Base-by-base conservation (phyloP, 2,797 vertebrate species). In the Chloroceryle inda region DNA sequence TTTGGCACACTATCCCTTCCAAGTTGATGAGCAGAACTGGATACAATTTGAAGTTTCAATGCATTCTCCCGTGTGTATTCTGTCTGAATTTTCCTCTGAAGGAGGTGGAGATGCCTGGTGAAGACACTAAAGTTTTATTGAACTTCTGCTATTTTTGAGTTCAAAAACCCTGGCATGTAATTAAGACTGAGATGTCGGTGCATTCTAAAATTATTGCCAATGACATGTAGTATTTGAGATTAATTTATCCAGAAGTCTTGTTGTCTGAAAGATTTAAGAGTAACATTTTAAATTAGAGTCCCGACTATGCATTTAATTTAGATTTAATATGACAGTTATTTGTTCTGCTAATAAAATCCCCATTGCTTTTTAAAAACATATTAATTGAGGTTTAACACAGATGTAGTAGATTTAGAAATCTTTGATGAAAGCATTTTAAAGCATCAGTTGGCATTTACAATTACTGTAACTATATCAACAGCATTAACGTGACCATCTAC, bases 301-400 rank as follows among this genome's bases (percentile, higher is more conserved):
- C 74, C 73, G 87, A 47, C 64, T 91, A 91, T 61, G 45, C 64
- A 81, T 90, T 96, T 96, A 83, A 91, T 82, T 92, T 87, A 80
- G 55, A 96, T 94, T 95, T 92, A 93, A 88, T 89, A 86, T 49
- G 75, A 77, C 53, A 94, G 37, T 67, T 95, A 89, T 94, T 96
- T 95, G 71, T 96, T 96, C 86, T 90, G 63, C 73, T 96, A 92
- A 91, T 84, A 91, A 94, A 94, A 88, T 18, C 42, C 33, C 37
- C 44, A 73, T n/a, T 89, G 78, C 73, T 74, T 91, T 92, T 89
- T 95, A 92, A 96, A 94, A 96, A 74, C 26, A 64, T 81, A 94
- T 96, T 94, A 93, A 94, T 69, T 85, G 80, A 91, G 37, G 62
- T 82, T 91, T 96, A 90, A 69, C 52, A 95, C 40, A 96, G 89